Percentiles rank a stretch among this genome's conserved stretches.
These are phyloP conservation scores for Drosophila phalerata DNA, from an alignment of 2,888 invertebrate species.

Conservation along the genomic window DNA sequence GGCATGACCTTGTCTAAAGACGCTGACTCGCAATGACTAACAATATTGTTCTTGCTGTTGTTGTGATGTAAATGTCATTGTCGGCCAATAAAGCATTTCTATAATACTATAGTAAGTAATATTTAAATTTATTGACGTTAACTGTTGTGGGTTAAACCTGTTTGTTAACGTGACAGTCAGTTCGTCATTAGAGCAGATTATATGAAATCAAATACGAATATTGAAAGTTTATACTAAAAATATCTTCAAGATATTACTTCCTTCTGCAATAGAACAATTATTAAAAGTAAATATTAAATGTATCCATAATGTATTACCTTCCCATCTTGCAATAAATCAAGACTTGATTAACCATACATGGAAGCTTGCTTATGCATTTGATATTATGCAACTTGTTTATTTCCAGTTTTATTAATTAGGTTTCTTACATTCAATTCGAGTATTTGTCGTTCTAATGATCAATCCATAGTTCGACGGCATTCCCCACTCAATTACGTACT, in stretches of 20 bases:
- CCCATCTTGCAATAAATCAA: neutral
- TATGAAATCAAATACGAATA: conserved; percentile 27
- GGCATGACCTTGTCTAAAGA: conserved; percentile 45
- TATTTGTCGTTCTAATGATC: conserved; percentile 25
- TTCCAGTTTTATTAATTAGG: conserved; percentile 32
- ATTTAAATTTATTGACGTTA: conserved; percentile 42
- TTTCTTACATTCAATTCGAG: conserved; percentile 25
- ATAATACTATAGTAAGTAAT: conserved; percentile 46
- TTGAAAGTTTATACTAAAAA: conserved; percentile 3
- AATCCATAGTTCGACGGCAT: conserved; percentile 39
- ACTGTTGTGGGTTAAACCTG: conserved; percentile 56
- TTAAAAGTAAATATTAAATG: neutral
- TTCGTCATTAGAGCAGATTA: conserved; percentile 23
- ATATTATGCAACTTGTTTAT: conserved; percentile 25
- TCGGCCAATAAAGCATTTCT: conserved; percentile 49
- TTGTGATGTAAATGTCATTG: conserved; percentile 58
- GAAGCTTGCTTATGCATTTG: neutral
- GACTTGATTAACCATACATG: neutral
- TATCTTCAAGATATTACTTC: conserved; percentile 4
- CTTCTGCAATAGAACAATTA: neutral
- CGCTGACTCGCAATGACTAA: conserved; percentile 47
- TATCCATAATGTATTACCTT: too few species aligned
- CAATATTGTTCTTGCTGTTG: conserved; percentile 30
- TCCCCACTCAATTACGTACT: conserved; percentile 60
- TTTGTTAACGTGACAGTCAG: conserved; percentile 41